A percentile compares a stretch with the other conserved stretches of the same genome.
These are phyloP conservation scores for Acomys russatus DNA, from an alignment of 2,797 vertebrate genomes.

Conservation along the genomic window DNA sequence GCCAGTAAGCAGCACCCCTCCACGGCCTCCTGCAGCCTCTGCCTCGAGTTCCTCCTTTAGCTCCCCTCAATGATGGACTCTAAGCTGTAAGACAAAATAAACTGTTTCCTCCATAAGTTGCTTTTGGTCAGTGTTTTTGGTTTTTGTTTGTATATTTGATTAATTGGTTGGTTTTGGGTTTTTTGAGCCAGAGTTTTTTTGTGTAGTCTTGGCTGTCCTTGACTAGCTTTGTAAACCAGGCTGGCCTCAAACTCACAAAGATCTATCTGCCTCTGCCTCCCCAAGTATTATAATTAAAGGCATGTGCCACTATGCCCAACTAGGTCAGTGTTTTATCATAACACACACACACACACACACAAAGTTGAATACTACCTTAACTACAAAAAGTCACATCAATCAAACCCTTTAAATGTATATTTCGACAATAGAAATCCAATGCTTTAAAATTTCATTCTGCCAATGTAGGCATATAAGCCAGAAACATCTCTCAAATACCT, in stretches of 20 bases:
- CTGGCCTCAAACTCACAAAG: too few species aligned
- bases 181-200: too few species aligned
- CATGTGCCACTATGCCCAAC: too few species aligned
- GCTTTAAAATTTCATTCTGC: background rate
- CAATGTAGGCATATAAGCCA: constrained; percentile 32
- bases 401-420: background rate
- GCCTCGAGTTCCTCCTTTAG: background rate
- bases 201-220: too few species aligned
- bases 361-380: background rate
- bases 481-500: constrained; percentile 3
- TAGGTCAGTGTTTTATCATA: too few species aligned
- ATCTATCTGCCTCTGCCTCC: too few species aligned
- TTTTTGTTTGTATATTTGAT: too few species aligned
- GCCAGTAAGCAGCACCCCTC: background rate
- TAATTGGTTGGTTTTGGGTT: too few species aligned
- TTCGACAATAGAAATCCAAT: background rate
- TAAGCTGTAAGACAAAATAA: background rate
- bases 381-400: background rate
- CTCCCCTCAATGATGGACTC: background rate
- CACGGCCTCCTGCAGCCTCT: background rate
- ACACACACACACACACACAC: too few species aligned
- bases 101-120: background rate
- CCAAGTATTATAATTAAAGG: too few species aligned
- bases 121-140: background rate
- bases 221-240: too few species aligned